Conservation (phyloP, 2,113 vertebrate genomes). For the Pampusana beccarii region DNA sequence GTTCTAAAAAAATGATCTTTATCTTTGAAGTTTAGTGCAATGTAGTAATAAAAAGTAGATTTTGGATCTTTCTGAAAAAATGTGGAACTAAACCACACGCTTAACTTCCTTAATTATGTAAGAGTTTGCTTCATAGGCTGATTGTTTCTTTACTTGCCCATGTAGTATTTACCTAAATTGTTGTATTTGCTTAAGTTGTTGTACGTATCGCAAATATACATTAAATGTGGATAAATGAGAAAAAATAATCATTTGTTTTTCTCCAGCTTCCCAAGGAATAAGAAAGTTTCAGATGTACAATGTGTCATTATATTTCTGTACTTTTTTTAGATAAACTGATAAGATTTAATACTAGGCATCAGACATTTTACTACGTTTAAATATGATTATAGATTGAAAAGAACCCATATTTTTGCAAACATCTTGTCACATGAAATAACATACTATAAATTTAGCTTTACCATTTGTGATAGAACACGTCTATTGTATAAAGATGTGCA, state of each 20-base stretch:
- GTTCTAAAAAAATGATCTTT: not conserved
- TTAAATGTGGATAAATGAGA: not conserved
- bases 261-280: not conserved
- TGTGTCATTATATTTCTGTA: not conserved
- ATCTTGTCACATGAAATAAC: not conserved
- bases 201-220: not conserved
- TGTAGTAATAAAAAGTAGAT: not conserved
- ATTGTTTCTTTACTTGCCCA: not conserved
- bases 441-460: not conserved
- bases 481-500: not conserved
- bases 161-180: not conserved
- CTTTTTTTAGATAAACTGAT: not conserved
- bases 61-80: not conserved
- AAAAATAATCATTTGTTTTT: not conserved
- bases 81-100: not conserved
- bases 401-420: not conserved
- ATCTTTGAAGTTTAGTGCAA: not conserved
- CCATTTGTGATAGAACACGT: not conserved
- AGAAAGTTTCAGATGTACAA: not conserved
- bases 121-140: not conserved
- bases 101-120: not conserved
- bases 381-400: not conserved
- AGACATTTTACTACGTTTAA: not conserved
- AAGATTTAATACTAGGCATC: not conserved
- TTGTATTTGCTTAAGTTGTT: not conserved